Evolutionary conservation across 2,113 vertebrate genomes (phyloP), one percentile per base, ranked within the genome.

Genomic region (Sinocyclocheilus anshuiensis): DNA sequence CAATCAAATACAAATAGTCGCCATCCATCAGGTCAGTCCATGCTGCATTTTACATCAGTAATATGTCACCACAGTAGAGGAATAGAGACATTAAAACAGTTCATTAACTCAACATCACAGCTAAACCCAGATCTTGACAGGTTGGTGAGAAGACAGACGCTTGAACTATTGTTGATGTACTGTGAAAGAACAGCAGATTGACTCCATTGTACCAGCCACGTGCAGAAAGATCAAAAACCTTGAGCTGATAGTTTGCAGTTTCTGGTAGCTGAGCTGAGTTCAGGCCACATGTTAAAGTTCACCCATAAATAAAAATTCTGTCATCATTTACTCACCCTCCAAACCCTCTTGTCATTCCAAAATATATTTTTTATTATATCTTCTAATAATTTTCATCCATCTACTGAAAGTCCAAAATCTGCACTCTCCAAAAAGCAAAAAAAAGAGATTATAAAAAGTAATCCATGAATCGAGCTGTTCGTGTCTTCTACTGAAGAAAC

Each of bases 1-100:
- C n/a, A 55, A 69, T 72, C 88, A 72, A 42, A 78, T 79, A 59
- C 80, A 42, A 48, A 77, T 20, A 85, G 78, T 36, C 5, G 6
- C 26, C 8, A 77, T 42, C 63, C 45, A 50, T 24, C 77, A 59
- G 18, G 7, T 77, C 29, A 26, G 53, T 33, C 22, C 76, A 57
- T 75, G n/a, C 74, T 76, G n/a, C 77, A 57, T 33, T 79, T 79
- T 77, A 53, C 45, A 53, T 77, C 48, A 77, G 48, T 77, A 55
- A 77, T 77, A 20, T 77, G 1, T 18, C 15, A 9, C 42, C 42
- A 76, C 39, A 76, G 6, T 50, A 24, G 42, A 77, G n/a, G 39
- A 48, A 76, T 26, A 76, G 15, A 77, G 76, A 55, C 76, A 29
- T 74, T 42, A 74, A 74, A 74, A 42, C 71, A 72, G 69, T 74